phyloP scores from a whole-genome alignment of 2,797 vertebrate genomes.

The Myotis findleyi region DNA sequence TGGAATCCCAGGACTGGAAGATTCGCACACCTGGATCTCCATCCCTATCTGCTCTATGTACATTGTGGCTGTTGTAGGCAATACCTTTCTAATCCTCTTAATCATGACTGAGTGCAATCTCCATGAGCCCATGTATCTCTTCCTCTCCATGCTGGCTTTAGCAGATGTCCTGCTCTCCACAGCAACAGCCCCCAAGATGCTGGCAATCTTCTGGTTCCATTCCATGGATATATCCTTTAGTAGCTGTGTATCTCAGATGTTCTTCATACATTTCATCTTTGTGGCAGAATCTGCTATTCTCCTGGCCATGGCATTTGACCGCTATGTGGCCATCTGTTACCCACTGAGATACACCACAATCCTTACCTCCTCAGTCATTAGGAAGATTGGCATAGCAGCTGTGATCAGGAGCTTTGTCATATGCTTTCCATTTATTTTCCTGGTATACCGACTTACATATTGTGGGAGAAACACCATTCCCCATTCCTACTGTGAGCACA shows the following conservation, averaged over 20 bases:
- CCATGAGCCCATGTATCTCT: constrained; percentile 86
- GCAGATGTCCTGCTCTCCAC: constrained; percentile 86
- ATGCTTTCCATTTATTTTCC: constrained; percentile 75
- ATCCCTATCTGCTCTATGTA: constrained; percentile 67
- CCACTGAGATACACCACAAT: constrained; percentile 69
- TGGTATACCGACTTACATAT: constrained; percentile 70
- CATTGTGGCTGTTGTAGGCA: constrained; percentile 53
- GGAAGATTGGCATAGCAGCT: constrained; percentile 67
- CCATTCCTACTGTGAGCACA: constrained; percentile 82
- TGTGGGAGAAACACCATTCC: constrained; percentile 75
- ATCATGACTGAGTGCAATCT: constrained; percentile 76
- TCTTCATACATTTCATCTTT: constrained; percentile 82
- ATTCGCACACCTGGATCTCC: constrained; percentile 63
- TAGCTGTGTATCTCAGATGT: constrained; percentile 87
- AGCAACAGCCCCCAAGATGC: constrained; percentile 85
- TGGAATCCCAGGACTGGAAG: constrained; percentile 70
- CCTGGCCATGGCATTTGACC: constrained; percentile 87
- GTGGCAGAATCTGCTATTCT: constrained; percentile 79
- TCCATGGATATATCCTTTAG: constrained; percentile 56
- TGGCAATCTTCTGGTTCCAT: constrained; percentile 76
- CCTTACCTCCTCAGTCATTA: constrained; percentile 54
- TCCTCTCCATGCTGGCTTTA: constrained; percentile 86
- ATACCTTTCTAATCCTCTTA: constrained; percentile 63
- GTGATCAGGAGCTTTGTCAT: constrained; percentile 66
- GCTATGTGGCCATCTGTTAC: constrained; percentile 81